phyloP scores from a whole-genome alignment of 2,113 vertebrate species.

The Ahaetulla prasina region DNA sequence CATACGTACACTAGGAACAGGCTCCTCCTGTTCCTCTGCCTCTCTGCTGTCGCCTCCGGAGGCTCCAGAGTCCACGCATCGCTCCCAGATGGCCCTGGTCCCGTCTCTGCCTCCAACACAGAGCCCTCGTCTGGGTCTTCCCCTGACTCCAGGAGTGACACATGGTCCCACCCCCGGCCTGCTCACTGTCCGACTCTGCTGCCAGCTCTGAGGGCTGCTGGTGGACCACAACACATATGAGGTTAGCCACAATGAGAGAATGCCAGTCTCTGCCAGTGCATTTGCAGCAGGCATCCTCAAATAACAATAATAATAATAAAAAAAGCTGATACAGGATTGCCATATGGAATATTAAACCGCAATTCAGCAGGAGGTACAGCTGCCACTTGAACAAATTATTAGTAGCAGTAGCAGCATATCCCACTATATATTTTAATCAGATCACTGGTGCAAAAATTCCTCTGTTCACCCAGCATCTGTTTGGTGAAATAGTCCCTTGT shows the following conservation, averaged over 20 bases:
- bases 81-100: too few species aligned
- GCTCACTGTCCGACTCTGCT: too few species aligned
- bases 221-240: too few species aligned
- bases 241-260: neutral
- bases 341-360: neutral
- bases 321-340: neutral
- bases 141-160: too few species aligned
- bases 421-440: neutral
- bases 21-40: too few species aligned
- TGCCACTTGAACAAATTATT: neutral
- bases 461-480: neutral
- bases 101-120: too few species aligned
- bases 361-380: neutral
- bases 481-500: neutral
- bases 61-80: too few species aligned
- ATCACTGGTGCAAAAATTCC: neutral
- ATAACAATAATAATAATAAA: neutral
- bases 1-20: too few species aligned
- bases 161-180: too few species aligned
- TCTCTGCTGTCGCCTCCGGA: too few species aligned
- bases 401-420: neutral
- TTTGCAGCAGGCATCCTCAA: neutral
- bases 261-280: neutral
- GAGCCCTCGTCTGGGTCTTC: too few species aligned
- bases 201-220: too few species aligned